These are phyloP conservation scores for Amyelois transitella DNA, from an alignment of 1,140 invertebrate genomes.

Conservation along the genomic window DNA sequence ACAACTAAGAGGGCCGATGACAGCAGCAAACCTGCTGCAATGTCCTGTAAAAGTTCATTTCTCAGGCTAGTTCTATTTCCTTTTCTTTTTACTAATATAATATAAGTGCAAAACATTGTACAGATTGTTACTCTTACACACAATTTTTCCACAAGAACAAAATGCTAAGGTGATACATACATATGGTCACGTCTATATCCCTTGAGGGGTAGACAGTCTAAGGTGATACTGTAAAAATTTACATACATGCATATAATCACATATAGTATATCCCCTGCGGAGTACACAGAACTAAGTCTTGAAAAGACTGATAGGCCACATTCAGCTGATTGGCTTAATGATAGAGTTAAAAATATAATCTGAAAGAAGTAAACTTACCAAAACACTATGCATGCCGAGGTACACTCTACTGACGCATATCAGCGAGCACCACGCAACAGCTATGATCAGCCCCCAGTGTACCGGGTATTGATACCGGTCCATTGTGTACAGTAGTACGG, in stretches of 20 bases:
- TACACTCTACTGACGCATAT: conserved; percentile 91
- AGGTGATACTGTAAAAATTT: background rate
- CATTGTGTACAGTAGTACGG: conserved; percentile 85
- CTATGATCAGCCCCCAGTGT: conserved; percentile 71
- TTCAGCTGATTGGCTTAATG: too few species aligned
- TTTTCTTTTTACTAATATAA: too few species aligned
- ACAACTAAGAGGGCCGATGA: conserved; percentile 80
- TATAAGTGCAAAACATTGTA: too few species aligned
- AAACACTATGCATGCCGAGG: conserved; percentile 93
- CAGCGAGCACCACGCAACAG: conserved; percentile 81
- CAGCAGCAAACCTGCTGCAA: conserved; percentile 83
- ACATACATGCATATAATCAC: too few species aligned
- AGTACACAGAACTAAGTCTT: background rate
- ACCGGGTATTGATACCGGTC: conserved; percentile 86
- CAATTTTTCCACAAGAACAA: too few species aligned
- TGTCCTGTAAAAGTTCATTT: conserved; percentile 78
- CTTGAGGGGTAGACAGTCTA: background rate
- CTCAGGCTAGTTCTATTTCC: too few species aligned
- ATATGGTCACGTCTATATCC: too few species aligned
- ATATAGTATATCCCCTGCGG: too few species aligned
- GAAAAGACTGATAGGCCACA: too few species aligned
- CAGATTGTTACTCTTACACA: too few species aligned
- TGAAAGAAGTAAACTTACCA: conserved; percentile 75
- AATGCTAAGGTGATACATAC: too few species aligned
- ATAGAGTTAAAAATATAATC: background rate